Conservation (phyloP, 2,797 vertebrate species). For the Borostomias antarcticus region DNA sequence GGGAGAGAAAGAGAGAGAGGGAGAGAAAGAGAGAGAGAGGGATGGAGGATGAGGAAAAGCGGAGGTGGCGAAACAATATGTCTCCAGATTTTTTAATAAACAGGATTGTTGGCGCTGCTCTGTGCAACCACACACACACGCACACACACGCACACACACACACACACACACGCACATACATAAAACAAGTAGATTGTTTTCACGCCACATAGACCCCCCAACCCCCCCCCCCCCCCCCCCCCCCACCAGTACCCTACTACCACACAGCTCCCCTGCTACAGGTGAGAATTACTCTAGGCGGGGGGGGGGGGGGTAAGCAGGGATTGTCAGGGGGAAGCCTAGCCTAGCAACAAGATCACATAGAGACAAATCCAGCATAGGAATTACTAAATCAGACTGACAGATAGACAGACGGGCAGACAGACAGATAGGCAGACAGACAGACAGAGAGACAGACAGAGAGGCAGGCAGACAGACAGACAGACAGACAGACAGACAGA, state of each 20-base stretch:
- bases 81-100: background rate
- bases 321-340: too few species aligned
- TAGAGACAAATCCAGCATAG: too few species aligned
- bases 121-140: background rate
- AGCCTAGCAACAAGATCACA: background rate
- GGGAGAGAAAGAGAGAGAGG: background rate
- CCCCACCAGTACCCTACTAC: too few species aligned
- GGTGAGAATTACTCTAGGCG: background rate
- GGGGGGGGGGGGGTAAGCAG: background rate
- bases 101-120: background rate
- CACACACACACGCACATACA: background rate
- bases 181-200: background rate
- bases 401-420: too few species aligned
- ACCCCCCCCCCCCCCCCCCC: background rate
- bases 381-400: background rate
- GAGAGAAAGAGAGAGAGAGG: background rate
- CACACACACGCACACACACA: background rate
- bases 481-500: too few species aligned
- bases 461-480: too few species aligned
- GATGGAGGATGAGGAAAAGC: background rate
- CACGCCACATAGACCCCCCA: background rate
- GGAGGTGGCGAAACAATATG: background rate
- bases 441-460: too few species aligned
- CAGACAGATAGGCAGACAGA: too few species aligned
- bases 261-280: too few species aligned